A percentile compares a stretch with the other conserved stretches of the same genome.
phyloP scores from a whole-genome alignment of 2,888 invertebrate species.

The Thalpophila matura region DNA sequence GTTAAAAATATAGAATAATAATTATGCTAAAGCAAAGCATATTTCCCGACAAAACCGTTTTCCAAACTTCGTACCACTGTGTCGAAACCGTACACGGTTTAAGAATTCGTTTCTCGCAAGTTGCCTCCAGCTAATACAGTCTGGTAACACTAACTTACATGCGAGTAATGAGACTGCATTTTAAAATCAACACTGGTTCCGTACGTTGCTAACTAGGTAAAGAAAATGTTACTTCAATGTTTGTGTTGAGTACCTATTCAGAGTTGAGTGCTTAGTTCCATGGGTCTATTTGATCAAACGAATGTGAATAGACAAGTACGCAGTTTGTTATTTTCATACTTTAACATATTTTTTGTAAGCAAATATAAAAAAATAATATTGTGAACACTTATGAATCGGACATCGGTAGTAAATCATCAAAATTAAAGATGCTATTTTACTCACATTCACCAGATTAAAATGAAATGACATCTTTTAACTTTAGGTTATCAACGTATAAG shows the following conservation, averaged over 20 bases:
- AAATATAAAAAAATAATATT: neutral
- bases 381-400: too few species aligned
- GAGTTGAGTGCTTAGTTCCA: constrained; percentile 13
- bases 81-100: constrained; percentile 50
- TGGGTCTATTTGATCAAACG: neutral
- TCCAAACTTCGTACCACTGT: constrained; percentile 13
- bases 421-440: too few species aligned
- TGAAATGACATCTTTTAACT: too few species aligned
- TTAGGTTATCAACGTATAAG: too few species aligned
- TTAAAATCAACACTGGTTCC: constrained; percentile 55
- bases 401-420: too few species aligned
- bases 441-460: too few species aligned
- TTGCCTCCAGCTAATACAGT: constrained; percentile 60
- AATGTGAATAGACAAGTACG: neutral
- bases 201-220: constrained; percentile 13
- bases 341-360: neutral
- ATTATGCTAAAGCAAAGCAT: neutral
- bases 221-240: constrained; percentile 32
- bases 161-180: constrained; percentile 62
- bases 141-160: constrained; percentile 61
- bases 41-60: neutral
- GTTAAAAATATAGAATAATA: too few species aligned
- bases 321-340: neutral
- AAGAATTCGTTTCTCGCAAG: constrained; percentile 66
- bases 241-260: constrained; percentile 25